A percentile compares a stretch with the other conserved stretches of the same genome.
phyloP scores from a whole-genome alignment of 2,113 vertebrate species.

The Stigmatopora argus region DNA sequence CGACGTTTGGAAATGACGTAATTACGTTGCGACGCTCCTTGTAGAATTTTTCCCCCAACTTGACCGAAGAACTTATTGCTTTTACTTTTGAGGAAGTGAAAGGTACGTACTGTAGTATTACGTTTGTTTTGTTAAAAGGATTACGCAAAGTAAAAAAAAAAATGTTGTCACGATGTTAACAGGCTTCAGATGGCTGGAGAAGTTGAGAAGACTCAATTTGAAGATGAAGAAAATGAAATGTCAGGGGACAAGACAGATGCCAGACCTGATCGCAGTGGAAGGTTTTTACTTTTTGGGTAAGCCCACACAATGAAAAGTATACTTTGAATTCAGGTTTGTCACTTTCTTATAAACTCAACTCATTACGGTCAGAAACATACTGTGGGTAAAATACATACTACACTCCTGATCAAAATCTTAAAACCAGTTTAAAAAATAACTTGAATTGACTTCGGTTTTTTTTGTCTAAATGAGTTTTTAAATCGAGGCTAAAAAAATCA shows the following conservation, averaged over 20 bases:
- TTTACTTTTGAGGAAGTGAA: constrained; percentile 13
- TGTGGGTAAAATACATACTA: too few relatives aligned
- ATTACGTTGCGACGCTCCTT: constrained; percentile 32
- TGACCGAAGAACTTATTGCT: constrained; percentile 19
- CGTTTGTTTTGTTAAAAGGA: too few relatives aligned
- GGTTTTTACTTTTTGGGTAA: constrained; percentile 74
- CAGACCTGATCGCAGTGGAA: constrained; percentile 77
- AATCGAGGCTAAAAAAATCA: too few relatives aligned
- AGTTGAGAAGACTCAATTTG: constrained; percentile 12
- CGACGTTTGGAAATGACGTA: not conserved
- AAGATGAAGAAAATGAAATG: not conserved
- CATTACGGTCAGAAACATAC: not conserved
- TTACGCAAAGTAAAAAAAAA: not conserved
- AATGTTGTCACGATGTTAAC: not conserved
- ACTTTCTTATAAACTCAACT: not conserved
- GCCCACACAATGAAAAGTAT: not conserved
- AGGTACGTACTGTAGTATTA: not conserved
- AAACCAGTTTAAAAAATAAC: too few relatives aligned
- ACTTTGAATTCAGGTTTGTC: constrained; percentile 13
- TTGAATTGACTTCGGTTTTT: too few relatives aligned
- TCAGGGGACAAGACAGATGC: constrained; percentile 64
- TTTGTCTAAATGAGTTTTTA: too few relatives aligned
- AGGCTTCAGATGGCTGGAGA: constrained; percentile 49
- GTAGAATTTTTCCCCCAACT: not conserved
- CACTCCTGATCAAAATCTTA: too few relatives aligned